Percentiles rank a stretch among this genome's conserved stretches.
Evolutionary conservation across 1,140 invertebrate genomes (phyloP).

Genomic region (Psix sp.): DNA sequence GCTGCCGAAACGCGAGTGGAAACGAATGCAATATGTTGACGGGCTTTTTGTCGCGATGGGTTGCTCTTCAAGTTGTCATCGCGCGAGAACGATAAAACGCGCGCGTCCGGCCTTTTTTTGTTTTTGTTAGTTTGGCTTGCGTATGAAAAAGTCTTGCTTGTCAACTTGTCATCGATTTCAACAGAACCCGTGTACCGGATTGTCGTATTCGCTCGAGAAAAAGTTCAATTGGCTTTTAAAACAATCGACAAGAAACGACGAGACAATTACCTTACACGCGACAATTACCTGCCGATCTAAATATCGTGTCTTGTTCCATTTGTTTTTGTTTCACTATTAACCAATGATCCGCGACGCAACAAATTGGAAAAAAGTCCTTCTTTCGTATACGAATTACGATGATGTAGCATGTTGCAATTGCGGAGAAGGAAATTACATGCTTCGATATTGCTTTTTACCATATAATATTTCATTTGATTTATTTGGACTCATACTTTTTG

Average conservation of each 20-base stretch:
- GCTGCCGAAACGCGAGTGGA: too few species aligned
- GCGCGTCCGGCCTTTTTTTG: slow-evolving; percentile 14
- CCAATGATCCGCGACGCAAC: slow-evolving; percentile 24
- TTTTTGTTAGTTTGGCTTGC: slow-evolving; percentile 17
- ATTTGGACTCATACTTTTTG: too few species aligned
- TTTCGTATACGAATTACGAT: too few species aligned
- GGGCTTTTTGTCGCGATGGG: not conserved
- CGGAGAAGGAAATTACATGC: too few species aligned
- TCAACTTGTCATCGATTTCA: slow-evolving; percentile 39
- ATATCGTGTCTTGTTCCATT: slow-evolving; percentile 31
- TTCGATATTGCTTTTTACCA: too few species aligned
- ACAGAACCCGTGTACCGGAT: slow-evolving; percentile 40
- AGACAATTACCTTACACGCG: slow-evolving; percentile 20
- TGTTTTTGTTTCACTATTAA: slow-evolving; percentile 15
- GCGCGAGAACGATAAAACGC: slow-evolving; percentile 1
- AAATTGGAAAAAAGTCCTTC: slow-evolving; percentile 5
- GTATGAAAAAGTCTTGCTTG: slow-evolving; percentile 19
- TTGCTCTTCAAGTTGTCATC: too few species aligned
- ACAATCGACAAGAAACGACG: slow-evolving; percentile 32
- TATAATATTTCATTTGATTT: too few species aligned
- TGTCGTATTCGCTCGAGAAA: slow-evolving; percentile 19
- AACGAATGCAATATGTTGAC: not conserved
- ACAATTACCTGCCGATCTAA: slow-evolving; percentile 45
- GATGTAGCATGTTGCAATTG: too few species aligned
- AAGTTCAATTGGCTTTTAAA: slow-evolving; percentile 37